phyloP scores from a whole-genome alignment of 2,797 vertebrate species.

The Pagetopsis macropterus region DNA sequence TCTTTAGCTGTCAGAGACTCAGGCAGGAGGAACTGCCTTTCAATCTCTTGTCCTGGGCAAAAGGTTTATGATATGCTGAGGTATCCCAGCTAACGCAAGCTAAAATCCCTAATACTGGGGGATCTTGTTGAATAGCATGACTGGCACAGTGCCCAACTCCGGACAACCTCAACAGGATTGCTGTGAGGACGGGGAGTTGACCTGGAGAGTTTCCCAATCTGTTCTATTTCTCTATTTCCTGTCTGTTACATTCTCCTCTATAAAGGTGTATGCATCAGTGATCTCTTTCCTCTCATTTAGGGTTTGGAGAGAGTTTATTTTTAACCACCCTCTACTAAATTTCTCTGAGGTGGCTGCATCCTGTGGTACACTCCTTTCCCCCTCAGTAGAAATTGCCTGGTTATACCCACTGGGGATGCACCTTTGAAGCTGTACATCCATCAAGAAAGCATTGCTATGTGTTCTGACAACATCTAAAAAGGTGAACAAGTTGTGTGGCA shows the following conservation, averaged over 20 bases:
- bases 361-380: constrained; percentile 29
- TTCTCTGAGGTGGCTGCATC: constrained; percentile 29
- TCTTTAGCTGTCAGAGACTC: constrained; percentile 13
- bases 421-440: constrained; percentile 26
- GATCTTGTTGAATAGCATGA: constrained; percentile 5
- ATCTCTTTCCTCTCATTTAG: constrained; percentile 42
- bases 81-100: constrained; percentile 3
- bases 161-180: too few species aligned
- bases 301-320: constrained; percentile 55
- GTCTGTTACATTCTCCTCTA: constrained; percentile 28
- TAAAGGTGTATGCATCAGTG: constrained; percentile 56
- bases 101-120: neutral
- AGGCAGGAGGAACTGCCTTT: constrained; percentile 2
- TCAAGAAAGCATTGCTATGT: constrained; percentile 10
- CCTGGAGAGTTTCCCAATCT: constrained; percentile 11
- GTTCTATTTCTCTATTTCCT: constrained; percentile 16
- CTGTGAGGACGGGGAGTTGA: constrained; percentile 12
- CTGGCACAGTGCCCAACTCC: neutral
- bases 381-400: constrained; percentile 25
- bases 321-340: constrained; percentile 47
- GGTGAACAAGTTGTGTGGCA: neutral
- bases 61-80: neutral
- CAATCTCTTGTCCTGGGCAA: neutral
- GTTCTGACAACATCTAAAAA: constrained; percentile 16
- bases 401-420: constrained; percentile 9